These are phyloP conservation scores for Trichonephila inaurata DNA, from an alignment of 1,140 invertebrate species.

Conservation along the genomic window DNA sequence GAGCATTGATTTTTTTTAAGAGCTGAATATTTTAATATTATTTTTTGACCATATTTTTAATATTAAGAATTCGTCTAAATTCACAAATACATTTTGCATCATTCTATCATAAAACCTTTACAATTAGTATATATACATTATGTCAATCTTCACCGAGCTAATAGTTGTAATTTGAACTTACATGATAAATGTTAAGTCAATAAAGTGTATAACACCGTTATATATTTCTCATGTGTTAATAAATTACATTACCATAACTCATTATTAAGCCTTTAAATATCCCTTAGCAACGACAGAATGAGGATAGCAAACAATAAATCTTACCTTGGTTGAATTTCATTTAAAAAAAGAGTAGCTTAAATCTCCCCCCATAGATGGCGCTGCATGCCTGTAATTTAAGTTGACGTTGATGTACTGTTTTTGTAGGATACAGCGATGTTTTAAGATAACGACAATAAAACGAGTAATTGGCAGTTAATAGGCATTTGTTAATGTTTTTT, in stretches of 20 bases:
- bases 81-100: too few species aligned
- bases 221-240: not conserved
- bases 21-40: too few species aligned
- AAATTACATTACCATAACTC: not conserved
- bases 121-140: too few species aligned
- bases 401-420: slow-evolving; percentile 24
- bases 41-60: too few species aligned
- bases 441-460: slow-evolving; percentile 55
- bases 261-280: not conserved
- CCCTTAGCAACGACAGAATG: not conserved
- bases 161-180: too few species aligned
- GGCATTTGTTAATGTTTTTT: slow-evolving; percentile 52
- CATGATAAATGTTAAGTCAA: too few species aligned
- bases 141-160: too few species aligned
- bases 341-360: not conserved
- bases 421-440: slow-evolving; percentile 5
- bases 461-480: slow-evolving; percentile 45
- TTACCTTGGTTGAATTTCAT: not conserved
- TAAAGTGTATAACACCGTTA: too few species aligned
- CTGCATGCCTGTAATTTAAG: slow-evolving; percentile 3
- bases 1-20: too few species aligned
- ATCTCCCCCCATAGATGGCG: slow-evolving; percentile 15
- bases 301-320: slow-evolving; percentile 21
- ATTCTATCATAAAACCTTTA: too few species aligned
- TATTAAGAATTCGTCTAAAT: too few species aligned